phyloP scores from a whole-genome alignment of 1,140 invertebrate genomes.

The Pollicipes pollicipes region DNA sequence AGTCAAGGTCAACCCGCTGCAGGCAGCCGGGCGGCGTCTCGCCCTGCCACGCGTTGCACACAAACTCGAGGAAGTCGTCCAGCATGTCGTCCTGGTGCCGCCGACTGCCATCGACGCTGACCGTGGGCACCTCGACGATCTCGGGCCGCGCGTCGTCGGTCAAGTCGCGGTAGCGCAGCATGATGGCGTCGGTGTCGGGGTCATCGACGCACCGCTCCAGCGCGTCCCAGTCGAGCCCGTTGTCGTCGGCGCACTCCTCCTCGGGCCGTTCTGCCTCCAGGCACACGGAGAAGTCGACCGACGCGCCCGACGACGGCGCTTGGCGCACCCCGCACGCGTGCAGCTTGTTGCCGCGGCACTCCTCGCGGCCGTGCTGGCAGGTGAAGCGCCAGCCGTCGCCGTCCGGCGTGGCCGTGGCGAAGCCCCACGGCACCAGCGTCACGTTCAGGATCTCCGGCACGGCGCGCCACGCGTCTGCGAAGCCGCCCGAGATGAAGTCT shows the following conservation, averaged over 20 bases:
- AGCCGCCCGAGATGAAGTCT: conserved; percentile 57
- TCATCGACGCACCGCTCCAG: too few species aligned
- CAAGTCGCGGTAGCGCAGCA: too few species aligned
- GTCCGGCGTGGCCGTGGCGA: conserved; percentile 46
- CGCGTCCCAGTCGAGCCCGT: too few species aligned
- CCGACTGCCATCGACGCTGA: background rate
- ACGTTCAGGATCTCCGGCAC: conserved; percentile 28
- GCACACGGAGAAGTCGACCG: conserved; percentile 46
- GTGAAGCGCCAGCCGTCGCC: conserved; percentile 35
- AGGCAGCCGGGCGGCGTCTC: background rate
- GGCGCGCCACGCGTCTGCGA: conserved; percentile 39
- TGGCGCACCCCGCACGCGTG: conserved; percentile 64
- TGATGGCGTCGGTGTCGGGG: too few species aligned
- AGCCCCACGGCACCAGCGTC: conserved; percentile 60
- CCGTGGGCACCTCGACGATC: background rate
- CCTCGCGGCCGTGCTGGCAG: conserved; percentile 65
- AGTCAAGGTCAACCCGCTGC: background rate
- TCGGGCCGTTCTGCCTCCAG: conserved; percentile 22
- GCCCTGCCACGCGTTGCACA: background rate
- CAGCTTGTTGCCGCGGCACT: conserved; percentile 70
- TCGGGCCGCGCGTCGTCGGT: background rate
- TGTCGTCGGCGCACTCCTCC: too few species aligned
- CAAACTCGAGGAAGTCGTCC: background rate
- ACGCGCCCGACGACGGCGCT: conserved; percentile 66
- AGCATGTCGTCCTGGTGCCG: background rate